Evolutionary conservation across 2,113 vertebrate genomes (phyloP).

Genomic region (Bubalus kerabau): DNA sequence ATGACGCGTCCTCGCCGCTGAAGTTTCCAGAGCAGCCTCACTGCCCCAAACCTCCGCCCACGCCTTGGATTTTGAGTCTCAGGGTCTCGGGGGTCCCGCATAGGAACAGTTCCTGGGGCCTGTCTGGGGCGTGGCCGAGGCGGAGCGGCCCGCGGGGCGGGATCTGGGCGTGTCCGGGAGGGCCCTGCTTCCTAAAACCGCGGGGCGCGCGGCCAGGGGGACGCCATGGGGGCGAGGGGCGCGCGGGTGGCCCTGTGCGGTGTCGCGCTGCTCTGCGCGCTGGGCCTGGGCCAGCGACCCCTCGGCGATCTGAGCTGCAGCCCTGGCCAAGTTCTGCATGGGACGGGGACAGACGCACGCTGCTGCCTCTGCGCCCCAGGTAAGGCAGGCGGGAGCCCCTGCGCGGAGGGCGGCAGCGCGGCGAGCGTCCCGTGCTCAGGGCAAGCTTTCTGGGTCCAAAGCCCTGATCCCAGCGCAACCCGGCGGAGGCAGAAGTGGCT

Average conservation of each 20-base stretch:
- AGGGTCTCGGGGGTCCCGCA: background rate
- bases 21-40: background rate
- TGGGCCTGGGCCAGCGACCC: background rate
- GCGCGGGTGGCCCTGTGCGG: background rate
- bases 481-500: background rate
- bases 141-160: background rate
- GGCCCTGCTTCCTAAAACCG: background rate
- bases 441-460: background rate
- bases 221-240: background rate
- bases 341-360: background rate
- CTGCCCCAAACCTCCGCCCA: background rate
- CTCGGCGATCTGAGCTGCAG: background rate
- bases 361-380: constrained; percentile 47
- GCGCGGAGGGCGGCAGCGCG: background rate
- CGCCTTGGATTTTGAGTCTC: background rate
- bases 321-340: background rate
- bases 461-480: background rate
- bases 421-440: fast-evolving
- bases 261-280: background rate
- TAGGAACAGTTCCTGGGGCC: fast-evolving
- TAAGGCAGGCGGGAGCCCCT: background rate
- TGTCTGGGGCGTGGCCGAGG: background rate
- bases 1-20: too few relatives aligned
- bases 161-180: background rate
- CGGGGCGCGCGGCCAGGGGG: background rate